Evolutionary conservation across 37 sponge, comb jelly and placozoan species (phyloP).

Genomic region (Spongia lamella): DNA sequence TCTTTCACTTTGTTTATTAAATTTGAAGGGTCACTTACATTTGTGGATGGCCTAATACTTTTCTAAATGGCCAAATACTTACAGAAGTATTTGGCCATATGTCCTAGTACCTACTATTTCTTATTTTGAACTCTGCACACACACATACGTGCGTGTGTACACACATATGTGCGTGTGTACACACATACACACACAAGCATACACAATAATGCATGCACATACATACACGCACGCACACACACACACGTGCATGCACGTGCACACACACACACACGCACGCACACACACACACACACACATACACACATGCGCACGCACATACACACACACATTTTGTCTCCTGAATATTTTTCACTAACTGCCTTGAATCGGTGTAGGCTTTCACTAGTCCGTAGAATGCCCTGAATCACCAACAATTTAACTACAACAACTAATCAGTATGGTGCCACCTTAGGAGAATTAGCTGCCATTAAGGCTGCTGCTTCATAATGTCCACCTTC

Average conservation of each 20-base stretch:
- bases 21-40: too few species aligned
- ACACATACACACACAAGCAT: background rate
- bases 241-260: background rate
- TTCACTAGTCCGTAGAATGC: conserved; percentile 31
- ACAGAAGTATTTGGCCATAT: too few species aligned
- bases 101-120: too few species aligned
- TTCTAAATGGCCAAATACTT: too few species aligned
- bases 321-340: conserved; percentile 9
- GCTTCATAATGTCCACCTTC: conserved; percentile 47
- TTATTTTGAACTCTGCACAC: background rate
- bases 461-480: conserved; percentile 70
- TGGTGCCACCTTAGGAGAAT: conserved; percentile 55
- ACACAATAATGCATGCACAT: too few species aligned
- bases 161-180: too few species aligned
- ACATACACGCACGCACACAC: conserved; percentile 13
- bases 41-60: too few species aligned
- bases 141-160: conserved; percentile 4
- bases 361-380: conserved; percentile 32
- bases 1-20: too few species aligned
- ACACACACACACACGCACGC: conserved; percentile 18
- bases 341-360: too few species aligned
- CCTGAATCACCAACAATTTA: conserved; percentile 5
- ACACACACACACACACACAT: conserved; percentile 21
- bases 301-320: background rate
- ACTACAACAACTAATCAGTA: background rate